Evolutionary conservation across 2,888 invertebrate species (phyloP), one percentile per base, ranked within the genome.

Genomic region (Therioaphis trifolii): DNA sequence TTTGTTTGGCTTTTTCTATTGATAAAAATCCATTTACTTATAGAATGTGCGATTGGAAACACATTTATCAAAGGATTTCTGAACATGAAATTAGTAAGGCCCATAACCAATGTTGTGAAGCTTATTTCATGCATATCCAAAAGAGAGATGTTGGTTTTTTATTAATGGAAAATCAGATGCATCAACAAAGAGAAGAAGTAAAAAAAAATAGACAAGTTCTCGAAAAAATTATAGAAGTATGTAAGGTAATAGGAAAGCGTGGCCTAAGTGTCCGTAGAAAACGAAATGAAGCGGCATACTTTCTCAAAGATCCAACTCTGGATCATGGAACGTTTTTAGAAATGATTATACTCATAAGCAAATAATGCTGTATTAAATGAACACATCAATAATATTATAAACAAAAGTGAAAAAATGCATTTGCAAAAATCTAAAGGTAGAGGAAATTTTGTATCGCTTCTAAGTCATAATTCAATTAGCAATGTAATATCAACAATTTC

Each of bases 171-270:
- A 43, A 69, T 46, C 43, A 43, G 9, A 24, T 43, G 43, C 2
- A 11, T 43, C 24, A 15, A 46, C 69, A 69, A 15, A 21, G 21
- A 43, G 43, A 68, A 43, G 43, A 69, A 69, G 21, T 69, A 15
- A 69, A 69, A n/a, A 69, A 69, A 46, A 69, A 69, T 69, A 43
- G 68, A 43, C 21, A 14, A 69, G 43, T 69, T 43, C 68, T 43
- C 15, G 68, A 69, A 1, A 43, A 15, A 69, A 69, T 69, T 21
- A 24, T 69, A 1, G 68, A 69, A 14, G 43, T 69, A 21, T 14
- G n/a, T 24, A 69, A 69, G 15, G 40, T 69, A 43, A 69, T 69
- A 43, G 68, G 68, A 43, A 69, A 69, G n/a, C 21, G 40, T 68
- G 68, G 68, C n/a, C 40, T 40, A 43, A 68, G 68, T 68, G 40